Base-by-base conservation (phyloP, 2,113 vertebrate genomes). In the Hemicordylus capensis region DNA sequence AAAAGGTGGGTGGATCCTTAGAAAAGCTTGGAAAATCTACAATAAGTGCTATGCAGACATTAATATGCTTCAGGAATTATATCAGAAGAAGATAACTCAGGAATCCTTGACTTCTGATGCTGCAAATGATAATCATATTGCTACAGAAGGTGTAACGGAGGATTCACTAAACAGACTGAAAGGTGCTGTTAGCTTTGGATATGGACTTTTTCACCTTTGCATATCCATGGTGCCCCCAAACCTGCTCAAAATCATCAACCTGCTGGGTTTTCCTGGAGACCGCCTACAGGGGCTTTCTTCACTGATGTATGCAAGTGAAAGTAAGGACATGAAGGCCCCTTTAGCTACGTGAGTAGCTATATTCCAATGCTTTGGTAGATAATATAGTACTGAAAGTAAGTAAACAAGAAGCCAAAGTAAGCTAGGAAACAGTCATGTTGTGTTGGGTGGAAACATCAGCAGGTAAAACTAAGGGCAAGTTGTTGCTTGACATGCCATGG, bases 201-300 rank as follows among this genome's bases (percentile, higher is more conserved):
- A 99, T 80, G 97, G 95, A 97, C 98, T 99, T 94, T 99, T 99
- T 95, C 99, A 99, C 95, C 97, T 99, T 96, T 99, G 99, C 96
- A 99, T 99, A 96, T 99, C 99, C 93, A 99, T 99, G 99, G 99
- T 99, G 85, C 99, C 99, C 24, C 99, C 99, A 90, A 99, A 99
- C 96, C 97, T 99, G 95, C 98, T 99, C 93, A 99, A 99, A 97
- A 99, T 99, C 91, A 98, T 99, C 97, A 99, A 99, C 96, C 97
- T 99, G 92, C 96, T 99, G 95, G 99, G 99, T 92, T 99, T 99
- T 96, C 99, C 99, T 84, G 99, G 98, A 89, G 98, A 99, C 97
- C 98, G 98, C 87, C 97, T 97, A 73, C 98, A 99, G 96, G 99
- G 99, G 87, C 96, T 99, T 91, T 98, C 98, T 93, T 99, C 98